Conservation (phyloP, 2,888 invertebrate genomes). For the Ramazzottius varieornatus region DNA sequence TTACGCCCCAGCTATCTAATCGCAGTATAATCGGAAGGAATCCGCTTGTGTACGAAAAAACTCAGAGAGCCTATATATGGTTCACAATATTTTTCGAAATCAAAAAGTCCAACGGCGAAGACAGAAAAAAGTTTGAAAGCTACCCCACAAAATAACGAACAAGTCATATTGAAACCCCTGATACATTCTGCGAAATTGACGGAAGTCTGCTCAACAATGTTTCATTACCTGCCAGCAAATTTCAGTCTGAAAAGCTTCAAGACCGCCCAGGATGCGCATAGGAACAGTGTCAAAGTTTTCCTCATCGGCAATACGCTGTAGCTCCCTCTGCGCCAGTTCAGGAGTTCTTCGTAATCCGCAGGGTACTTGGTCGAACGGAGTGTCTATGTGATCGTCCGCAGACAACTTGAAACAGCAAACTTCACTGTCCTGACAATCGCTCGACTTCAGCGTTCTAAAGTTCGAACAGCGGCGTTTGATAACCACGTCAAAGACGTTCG, state of each 20-base stretch:
- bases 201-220: too few relatives aligned
- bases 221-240: slow-evolving; percentile 3
- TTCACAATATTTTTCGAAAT: too few relatives aligned
- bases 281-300: neutral
- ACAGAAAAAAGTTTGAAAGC: too few relatives aligned
- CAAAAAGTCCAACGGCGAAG: too few relatives aligned
- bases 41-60: too few relatives aligned
- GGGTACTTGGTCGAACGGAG: neutral
- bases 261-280: neutral
- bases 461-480: neutral
- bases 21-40: too few relatives aligned
- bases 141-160: too few relatives aligned
- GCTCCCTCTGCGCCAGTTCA: neutral
- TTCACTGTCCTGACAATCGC: neutral
- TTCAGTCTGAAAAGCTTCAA: slow-evolving; percentile 1
- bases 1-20: too few relatives aligned
- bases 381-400: neutral
- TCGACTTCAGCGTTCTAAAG: neutral
- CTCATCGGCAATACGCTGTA: slow-evolving; percentile 1
- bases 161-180: too few relatives aligned
- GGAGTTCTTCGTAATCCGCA: neutral
- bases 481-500: neutral
- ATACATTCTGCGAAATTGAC: too few relatives aligned
- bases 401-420: slow-evolving; percentile 2
- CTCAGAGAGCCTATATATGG: too few relatives aligned